Evolutionary conservation across 92 coral and sea anemone species (phyloP), one percentile per base, ranked within the genome.

Genomic region (Meandrina meandrites): DNA sequence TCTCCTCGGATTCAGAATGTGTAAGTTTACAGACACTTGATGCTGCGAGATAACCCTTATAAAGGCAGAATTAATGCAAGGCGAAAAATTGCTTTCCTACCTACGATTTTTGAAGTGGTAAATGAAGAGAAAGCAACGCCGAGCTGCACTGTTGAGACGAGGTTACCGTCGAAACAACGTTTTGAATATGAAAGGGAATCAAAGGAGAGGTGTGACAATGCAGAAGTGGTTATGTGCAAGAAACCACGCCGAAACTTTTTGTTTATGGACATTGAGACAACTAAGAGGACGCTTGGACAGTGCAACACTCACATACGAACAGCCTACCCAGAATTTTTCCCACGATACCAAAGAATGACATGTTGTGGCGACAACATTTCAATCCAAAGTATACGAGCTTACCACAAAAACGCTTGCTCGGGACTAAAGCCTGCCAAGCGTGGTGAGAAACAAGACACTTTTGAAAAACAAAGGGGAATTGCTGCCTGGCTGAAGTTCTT

Each of bases 401-500:
- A 14, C 15, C 37, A 30, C 40, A 22, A 77, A 77, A 50, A 56
- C 37, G 81, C 62, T 50, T 40, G 81, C 58, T 27, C 50, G 37
- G 62, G 81, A 50, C 64, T 50, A 19, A 37, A 13, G 31, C 8
- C 51, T 77, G 14, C 10, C 34, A 66, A 66, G 28, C 0, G 9
- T 35, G 35, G 71, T 12, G 64, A 31, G 50, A 77, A 77, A 28
- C 9, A 50, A 77, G 81, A 77, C 60, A 4, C 36, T 21, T 79
- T 62, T 36, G 83, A 79, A 58, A 62, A 58, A 21, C 73, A 79
- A 79, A 22, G 35, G n/a, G 69, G 83, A 35, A 79, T 79, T 62
- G 83, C 83, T 24, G 83, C 83, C 53, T 79, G 83, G 83, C 70
- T 79, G 13, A 57, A 79, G 51, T 79, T 79, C 37, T 79, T 79